phyloP scores from a whole-genome alignment of 2,797 vertebrate species.

The Avahi laniger region DNA sequence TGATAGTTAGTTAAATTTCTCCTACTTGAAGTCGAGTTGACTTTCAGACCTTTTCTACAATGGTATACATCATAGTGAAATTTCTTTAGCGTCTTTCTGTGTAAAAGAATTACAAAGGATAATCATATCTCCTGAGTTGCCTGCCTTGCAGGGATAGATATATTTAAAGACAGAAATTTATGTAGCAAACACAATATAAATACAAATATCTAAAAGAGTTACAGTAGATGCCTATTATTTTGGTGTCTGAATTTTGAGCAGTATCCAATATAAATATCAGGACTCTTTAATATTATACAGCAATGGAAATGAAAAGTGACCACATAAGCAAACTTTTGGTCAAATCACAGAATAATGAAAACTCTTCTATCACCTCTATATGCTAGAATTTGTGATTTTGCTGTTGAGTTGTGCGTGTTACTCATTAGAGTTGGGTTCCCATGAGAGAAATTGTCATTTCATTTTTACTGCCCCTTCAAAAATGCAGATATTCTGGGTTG shows the following conservation, averaged over 20 bases:
- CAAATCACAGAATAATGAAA: not conserved
- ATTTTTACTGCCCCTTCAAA: not conserved
- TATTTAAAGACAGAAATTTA: constrained; percentile 18
- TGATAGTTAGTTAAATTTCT: constrained; percentile 29
- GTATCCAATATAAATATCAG: not conserved
- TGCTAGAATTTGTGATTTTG: not conserved
- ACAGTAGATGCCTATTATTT: not conserved
- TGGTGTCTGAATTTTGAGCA: not conserved
- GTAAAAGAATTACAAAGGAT: not conserved
- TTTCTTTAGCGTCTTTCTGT: not conserved
- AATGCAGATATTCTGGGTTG: not conserved
- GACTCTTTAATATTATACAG: not conserved
- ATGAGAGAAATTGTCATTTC: not conserved
- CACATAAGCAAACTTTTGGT: not conserved
- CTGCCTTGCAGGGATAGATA: not conserved
- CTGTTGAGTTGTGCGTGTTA: not conserved
- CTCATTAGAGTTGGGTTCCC: not conserved
- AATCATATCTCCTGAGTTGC: not conserved
- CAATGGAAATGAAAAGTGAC: not conserved
- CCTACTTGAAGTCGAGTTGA: not conserved
- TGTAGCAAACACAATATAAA: not conserved
- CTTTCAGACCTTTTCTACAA: not conserved
- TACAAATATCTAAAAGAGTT: not conserved
- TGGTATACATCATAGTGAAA: not conserved
- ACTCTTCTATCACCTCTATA: not conserved